Base-by-base conservation (phyloP, 2,888 invertebrate species). In the Phengaris arion region DNA sequence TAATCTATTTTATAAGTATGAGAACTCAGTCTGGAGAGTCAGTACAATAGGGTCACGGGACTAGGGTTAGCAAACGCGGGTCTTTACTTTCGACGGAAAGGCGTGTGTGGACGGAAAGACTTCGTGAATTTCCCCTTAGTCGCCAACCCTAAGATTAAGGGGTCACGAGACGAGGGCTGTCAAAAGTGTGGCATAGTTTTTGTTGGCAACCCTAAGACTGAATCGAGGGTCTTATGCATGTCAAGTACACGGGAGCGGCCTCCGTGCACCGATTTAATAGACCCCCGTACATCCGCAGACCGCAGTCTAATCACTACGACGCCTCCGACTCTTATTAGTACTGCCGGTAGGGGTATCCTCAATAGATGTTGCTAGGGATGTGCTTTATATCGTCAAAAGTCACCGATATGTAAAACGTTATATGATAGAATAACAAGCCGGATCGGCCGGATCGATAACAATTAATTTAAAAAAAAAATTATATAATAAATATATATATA, bases 221-320 rank as follows among this genome's bases (percentile, higher is more conserved):
- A 51, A 70, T 70, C 51, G 70, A 70, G 48, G 70, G 70, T 51
- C 22, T 70, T 69, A 70, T 70, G 51, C 70, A 51, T 70, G 70
- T 70, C 70, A 70, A 70, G 70, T 51, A 51, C 70, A 51, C 70
- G 64, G 64, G 64, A 64, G 35, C 72, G 72, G 52, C 72, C 72
- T 72, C 72, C 12, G 8, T 70, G 70, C 48, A 59, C 59, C 35
- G 72, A 72, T 72, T 72, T 72, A 72, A 72, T 72, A 52, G 72
- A 72, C 54, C 72, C 72, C 52, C 22, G 72, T 52, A 52, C 51
- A 72, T 72, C 72, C 72, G 52, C 45, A 54, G 51, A 54, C 72
- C 72, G 52, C 45, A 54, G 51, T 70, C 51, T 46, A 72, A 70
- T 22, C 72, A 3, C 52, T 54, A 48, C 48, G 3, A 15, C 72